These are phyloP conservation scores for Keiferia lycopersicella DNA, from an alignment of 2,888 invertebrate species.

Conservation along the genomic window DNA sequence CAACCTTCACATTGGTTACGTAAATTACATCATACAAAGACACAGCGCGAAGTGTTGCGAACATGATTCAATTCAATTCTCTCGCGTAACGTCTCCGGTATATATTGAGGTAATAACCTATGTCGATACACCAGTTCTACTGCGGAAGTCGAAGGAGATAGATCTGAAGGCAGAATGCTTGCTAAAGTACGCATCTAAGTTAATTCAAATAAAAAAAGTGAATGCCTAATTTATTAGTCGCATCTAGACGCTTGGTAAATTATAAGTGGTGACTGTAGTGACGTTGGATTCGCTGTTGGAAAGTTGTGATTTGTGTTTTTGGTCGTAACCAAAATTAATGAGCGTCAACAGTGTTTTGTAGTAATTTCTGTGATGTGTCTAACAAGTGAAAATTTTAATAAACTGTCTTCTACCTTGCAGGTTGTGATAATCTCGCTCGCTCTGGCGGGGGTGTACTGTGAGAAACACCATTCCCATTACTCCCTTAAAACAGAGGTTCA, in stretches of 20 bases:
- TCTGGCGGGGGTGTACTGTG: conserved; percentile 48
- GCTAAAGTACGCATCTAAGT: conserved; percentile 63
- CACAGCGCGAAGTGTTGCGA: conserved; percentile 63
- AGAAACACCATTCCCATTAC: conserved; percentile 56
- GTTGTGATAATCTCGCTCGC: conserved; percentile 53
- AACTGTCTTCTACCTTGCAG: conserved; percentile 47
- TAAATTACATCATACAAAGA: conserved; percentile 74
- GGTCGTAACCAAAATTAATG: background rate
- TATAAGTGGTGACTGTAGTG: background rate
- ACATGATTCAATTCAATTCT: conserved; percentile 76
- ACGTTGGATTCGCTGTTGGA: background rate
- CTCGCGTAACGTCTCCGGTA: conserved; percentile 79
- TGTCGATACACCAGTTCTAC: conserved; percentile 78
- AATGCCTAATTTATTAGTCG: background rate
- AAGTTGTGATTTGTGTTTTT: conserved; percentile 5
- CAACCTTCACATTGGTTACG: conserved; percentile 78
- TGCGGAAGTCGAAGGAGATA: conserved; percentile 73
- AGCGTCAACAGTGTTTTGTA: background rate
- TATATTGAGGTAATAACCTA: conserved; percentile 78
- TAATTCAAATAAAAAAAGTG: conserved; percentile 24
- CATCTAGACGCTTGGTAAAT: conserved; percentile 1
- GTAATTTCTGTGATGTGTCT: background rate
- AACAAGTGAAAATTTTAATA: background rate
- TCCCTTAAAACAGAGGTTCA: conserved; percentile 45
- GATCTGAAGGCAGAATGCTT: conserved; percentile 65